These are phyloP conservation scores for Corvus hawaiiensis DNA, from an alignment of 2,113 vertebrate genomes.

Conservation along the genomic window DNA sequence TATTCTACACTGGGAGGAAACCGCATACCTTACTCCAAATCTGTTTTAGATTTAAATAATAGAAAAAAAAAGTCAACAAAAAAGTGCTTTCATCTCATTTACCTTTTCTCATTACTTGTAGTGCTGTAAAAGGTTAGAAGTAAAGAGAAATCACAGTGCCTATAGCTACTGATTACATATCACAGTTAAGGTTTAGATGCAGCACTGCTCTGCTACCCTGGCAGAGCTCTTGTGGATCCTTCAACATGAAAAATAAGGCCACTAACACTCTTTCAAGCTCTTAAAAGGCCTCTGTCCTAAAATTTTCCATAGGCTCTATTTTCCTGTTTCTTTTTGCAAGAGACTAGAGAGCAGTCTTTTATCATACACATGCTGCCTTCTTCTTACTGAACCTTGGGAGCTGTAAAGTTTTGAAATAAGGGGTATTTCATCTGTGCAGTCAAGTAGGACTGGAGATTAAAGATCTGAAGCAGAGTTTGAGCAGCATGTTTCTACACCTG, in stretches of 20 bases:
- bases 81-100: not conserved
- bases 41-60: not conserved
- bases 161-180: not conserved
- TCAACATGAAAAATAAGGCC: not conserved
- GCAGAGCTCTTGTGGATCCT: not conserved
- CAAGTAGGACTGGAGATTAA: not conserved
- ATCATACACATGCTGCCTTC: not conserved
- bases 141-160: not conserved
- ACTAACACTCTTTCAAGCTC: not conserved
- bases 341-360: not conserved
- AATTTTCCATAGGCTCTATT: not conserved
- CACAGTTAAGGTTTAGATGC: not conserved
- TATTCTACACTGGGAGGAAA: not conserved
- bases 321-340: not conserved
- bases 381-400: not conserved
- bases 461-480: not conserved
- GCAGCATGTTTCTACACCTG: not conserved
- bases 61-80: not conserved
- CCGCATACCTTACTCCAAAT: not conserved
- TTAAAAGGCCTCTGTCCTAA: not conserved
- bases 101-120: not conserved
- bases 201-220: not conserved
- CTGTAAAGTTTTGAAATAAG: not conserved
- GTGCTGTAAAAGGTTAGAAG: not conserved
- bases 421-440: not conserved